Evolutionary conservation across 2,113 vertebrate genomes (phyloP).

Genomic region (Petrocephalus microphthalmus): DNA sequence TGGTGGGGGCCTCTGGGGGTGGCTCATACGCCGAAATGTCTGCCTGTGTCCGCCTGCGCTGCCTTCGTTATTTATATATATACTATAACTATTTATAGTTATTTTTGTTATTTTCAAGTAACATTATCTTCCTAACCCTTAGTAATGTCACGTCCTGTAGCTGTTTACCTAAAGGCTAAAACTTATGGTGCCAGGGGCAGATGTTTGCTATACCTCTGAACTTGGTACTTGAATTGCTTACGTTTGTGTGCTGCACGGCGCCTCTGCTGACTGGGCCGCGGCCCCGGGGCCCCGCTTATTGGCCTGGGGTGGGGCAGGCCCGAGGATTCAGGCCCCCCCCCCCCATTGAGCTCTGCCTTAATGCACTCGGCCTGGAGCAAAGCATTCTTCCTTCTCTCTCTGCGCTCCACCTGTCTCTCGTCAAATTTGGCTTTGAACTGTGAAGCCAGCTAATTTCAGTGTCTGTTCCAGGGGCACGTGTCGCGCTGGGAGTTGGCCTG

Average conservation of each 20-base stretch:
- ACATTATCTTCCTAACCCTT: background rate
- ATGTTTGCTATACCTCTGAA: too few species aligned
- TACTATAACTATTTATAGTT: too few species aligned
- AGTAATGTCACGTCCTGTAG: background rate
- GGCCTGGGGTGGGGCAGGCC: background rate
- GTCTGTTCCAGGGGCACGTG: background rate
- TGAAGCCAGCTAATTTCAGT: background rate
- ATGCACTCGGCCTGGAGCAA: background rate
- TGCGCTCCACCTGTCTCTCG: background rate
- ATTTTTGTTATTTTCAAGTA: background rate
- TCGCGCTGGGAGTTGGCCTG: background rate
- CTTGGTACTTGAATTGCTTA: background rate
- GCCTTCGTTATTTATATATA: too few species aligned
- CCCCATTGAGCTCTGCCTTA: background rate
- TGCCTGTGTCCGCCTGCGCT: slow-evolving; percentile 40
- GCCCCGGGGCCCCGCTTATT: background rate
- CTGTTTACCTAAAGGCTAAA: background rate
- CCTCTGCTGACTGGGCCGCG: background rate
- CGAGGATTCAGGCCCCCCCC: background rate
- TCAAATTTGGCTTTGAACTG: slow-evolving; percentile 15
- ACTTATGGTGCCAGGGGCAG: too few species aligned
- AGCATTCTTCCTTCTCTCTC: background rate
- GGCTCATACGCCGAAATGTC: slow-evolving; percentile 30
- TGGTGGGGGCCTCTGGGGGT: slow-evolving; percentile 72
- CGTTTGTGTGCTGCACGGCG: background rate